Conservation (phyloP, 2,797 vertebrate genomes). For the Adelosebastes latens region DNA sequence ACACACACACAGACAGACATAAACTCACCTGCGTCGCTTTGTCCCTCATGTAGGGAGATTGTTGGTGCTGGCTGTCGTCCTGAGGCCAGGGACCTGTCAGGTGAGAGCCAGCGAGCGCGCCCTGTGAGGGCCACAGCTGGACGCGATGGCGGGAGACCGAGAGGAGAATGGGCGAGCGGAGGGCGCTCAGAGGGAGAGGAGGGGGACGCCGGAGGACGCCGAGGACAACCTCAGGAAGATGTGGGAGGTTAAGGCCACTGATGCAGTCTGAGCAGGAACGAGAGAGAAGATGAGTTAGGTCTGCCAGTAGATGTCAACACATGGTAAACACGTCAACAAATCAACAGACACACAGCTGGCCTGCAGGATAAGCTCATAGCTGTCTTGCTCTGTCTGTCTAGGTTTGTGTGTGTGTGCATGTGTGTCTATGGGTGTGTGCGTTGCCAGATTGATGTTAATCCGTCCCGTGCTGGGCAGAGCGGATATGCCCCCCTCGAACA, state of each 20-base stretch:
- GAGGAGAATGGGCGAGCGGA: conserved; percentile 72
- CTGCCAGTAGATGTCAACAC: conserved; percentile 30
- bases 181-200: conserved; percentile 70
- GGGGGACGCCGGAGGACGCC: conserved; percentile 36
- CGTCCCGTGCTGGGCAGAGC: conserved; percentile 32
- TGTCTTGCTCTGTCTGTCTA: conserved; percentile 37
- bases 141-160: conserved; percentile 79
- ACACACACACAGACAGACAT: neutral
- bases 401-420: conserved; percentile 13
- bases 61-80: conserved; percentile 89
- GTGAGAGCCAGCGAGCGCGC: conserved; percentile 89
- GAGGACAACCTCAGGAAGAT: conserved; percentile 43
- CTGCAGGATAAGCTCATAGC: conserved; percentile 52
- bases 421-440: conserved; percentile 13
- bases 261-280: conserved; percentile 44
- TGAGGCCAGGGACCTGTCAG: conserved; percentile 96
- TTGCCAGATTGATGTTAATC: conserved; percentile 70
- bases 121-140: conserved; percentile 90
- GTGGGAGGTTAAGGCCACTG: conserved; percentile 57
- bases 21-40: conserved; percentile 94
- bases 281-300: neutral
- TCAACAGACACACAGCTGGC: conserved; percentile 58
- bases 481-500: conserved; percentile 42
- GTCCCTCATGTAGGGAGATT: conserved; percentile 95
- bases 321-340: conserved; percentile 56